phyloP scores from a whole-genome alignment of 1,140 invertebrate genomes.

The Muscidifurax raptorellus region DNA sequence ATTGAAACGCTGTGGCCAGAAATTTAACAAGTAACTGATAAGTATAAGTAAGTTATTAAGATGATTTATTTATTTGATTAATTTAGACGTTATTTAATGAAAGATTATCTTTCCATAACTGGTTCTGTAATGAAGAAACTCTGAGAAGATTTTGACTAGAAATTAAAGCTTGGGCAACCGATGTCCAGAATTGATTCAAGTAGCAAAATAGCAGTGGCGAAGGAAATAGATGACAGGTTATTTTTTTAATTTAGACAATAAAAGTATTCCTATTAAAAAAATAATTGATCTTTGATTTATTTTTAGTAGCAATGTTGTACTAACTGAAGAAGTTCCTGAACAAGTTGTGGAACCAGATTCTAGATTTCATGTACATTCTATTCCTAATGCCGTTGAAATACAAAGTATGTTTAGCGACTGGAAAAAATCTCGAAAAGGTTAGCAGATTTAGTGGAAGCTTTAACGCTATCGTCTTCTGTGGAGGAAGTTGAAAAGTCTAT shows the following conservation, averaged over 20 bases:
- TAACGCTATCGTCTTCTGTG: conserved; percentile 36
- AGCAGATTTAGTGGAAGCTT: conserved; percentile 49
- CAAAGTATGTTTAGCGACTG: conserved; percentile 53
- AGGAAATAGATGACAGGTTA: conserved; percentile 43
- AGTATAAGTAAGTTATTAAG: conserved; percentile 74
- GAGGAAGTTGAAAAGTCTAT: conserved; percentile 38
- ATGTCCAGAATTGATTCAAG: conserved; percentile 19
- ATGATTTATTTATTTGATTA: background rate
- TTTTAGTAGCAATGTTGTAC: conserved; percentile 1
- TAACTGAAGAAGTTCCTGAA: conserved; percentile 23
- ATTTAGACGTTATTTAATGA: background rate
- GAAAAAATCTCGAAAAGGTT: conserved; percentile 53
- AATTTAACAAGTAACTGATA: conserved; percentile 78
- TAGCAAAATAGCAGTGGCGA: conserved; percentile 8
- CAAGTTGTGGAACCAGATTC: background rate
- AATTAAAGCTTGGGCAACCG: conserved; percentile 31
- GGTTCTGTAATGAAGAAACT: conserved; percentile 53
- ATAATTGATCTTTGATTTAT: too few relatives aligned
- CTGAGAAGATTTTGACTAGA: conserved; percentile 46
- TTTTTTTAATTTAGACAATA: background rate
- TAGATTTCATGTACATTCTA: conserved; percentile 4
- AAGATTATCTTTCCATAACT: conserved; percentile 41
- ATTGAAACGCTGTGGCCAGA: conserved; percentile 78
- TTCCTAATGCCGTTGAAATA: conserved; percentile 48
- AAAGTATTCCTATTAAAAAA: background rate